Percentiles rank a stretch among this genome's conserved stretches.
These are phyloP conservation scores for Panagrolaimus sp. DNA, from an alignment of 1,140 invertebrate genomes.

Conservation along the genomic window DNA sequence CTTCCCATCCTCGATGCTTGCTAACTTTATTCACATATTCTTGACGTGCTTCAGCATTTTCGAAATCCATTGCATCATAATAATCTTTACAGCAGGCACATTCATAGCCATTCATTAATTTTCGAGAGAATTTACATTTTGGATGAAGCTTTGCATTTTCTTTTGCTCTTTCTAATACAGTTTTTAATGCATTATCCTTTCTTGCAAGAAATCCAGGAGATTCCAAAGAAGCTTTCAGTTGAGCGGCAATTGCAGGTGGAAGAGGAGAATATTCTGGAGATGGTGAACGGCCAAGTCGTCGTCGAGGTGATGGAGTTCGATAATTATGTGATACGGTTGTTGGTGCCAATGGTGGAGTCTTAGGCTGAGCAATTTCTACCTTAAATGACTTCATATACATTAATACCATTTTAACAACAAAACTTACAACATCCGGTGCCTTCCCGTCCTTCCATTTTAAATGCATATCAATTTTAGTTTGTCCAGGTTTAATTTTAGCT, in stretches of 20 bases:
- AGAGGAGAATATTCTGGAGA: neutral
- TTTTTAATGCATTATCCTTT: neutral
- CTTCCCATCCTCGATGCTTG: constrained; percentile 1
- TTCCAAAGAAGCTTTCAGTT: neutral
- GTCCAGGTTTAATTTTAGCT: too few relatives aligned
- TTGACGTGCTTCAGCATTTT: neutral
- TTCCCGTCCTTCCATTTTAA: too few relatives aligned
- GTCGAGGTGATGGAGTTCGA: neutral
- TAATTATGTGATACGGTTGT: neutral
- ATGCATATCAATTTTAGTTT: too few relatives aligned
- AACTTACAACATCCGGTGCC: too few relatives aligned
- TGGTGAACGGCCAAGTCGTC: neutral
- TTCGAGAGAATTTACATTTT: neutral
- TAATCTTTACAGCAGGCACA: constrained; percentile 6
- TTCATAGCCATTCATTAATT: constrained; percentile 11
- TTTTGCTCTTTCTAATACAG: neutral
- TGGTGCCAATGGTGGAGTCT: neutral
- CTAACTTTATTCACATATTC: neutral
- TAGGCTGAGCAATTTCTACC: too few relatives aligned
- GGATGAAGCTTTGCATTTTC: neutral
- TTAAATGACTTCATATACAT: too few relatives aligned
- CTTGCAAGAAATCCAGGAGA: neutral
- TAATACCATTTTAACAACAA: too few relatives aligned
- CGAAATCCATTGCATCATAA: constrained; percentile 5
- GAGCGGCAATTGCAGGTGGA: neutral